Conservation (phyloP, 2,113 vertebrate species). For the Corapipo altera region DNA sequence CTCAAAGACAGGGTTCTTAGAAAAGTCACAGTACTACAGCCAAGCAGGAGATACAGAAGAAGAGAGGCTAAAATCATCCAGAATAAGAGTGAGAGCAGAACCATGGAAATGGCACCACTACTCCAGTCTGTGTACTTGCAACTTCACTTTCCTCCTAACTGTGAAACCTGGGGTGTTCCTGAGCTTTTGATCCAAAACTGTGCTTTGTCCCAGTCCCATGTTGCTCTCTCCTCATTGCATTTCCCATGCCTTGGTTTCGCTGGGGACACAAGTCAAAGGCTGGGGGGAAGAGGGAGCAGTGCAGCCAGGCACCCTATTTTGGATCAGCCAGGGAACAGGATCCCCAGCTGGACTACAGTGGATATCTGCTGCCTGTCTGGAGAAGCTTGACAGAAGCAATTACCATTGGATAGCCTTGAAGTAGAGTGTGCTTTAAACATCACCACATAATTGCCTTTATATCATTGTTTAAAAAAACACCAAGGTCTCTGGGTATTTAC, state of each 20-base stretch:
- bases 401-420: not conserved
- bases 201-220: not conserved
- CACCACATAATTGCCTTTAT: not conserved
- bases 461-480: not conserved
- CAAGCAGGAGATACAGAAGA: not conserved
- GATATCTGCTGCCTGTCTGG: not conserved
- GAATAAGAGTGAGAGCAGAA: not conserved
- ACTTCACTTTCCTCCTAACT: not conserved
- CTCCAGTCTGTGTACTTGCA: not conserved
- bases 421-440: not conserved
- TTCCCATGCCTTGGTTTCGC: not conserved
- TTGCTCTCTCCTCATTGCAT: not conserved
- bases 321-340: not conserved
- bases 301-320: not conserved
- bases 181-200: not conserved
- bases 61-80: not conserved
- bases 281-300: not conserved
- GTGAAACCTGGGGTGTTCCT: not conserved
- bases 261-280: not conserved
- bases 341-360: rapidly evolving
- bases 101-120: rapidly evolving
- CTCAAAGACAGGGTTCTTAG: not conserved
- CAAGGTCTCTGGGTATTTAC: not conserved
- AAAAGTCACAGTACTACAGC: not conserved
- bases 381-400: not conserved